These are phyloP conservation scores for Megalopta genalis DNA, from an alignment of 1,140 invertebrate species.

Conservation along the genomic window DNA sequence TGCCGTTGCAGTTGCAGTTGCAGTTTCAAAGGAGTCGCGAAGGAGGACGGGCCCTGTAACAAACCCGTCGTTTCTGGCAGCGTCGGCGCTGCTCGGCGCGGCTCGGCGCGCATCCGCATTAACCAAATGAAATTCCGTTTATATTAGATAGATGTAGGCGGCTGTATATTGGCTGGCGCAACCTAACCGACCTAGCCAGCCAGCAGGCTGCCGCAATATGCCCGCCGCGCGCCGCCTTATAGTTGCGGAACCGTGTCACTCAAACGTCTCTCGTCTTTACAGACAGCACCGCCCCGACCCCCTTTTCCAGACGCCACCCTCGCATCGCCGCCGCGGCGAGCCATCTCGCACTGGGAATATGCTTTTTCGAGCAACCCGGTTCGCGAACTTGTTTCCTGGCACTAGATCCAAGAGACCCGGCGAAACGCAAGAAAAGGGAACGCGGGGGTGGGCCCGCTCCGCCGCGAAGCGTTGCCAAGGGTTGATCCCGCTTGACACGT, in stretches of 20 bases:
- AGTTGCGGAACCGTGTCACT: slow-evolving; percentile 45
- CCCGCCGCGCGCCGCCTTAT: slow-evolving; percentile 5
- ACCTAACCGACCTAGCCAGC: background rate
- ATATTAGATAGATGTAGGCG: slow-evolving; percentile 30
- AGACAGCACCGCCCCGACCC: slow-evolving; percentile 11
- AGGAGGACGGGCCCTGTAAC: slow-evolving; percentile 1
- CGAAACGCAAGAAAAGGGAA: too few relatives aligned
- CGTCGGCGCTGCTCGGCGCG: too few relatives aligned
- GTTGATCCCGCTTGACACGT: background rate
- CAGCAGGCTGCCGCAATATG: slow-evolving; percentile 20
- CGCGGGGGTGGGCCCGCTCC: too few relatives aligned
- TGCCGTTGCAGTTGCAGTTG: background rate
- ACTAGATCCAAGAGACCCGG: background rate
- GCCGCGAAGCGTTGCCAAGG: background rate
- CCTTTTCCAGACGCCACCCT: background rate
- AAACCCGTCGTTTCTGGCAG: slow-evolving; percentile 33
- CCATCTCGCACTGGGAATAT: slow-evolving; percentile 10
- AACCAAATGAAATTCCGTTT: slow-evolving; percentile 52
- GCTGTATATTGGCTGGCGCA: slow-evolving; percentile 38
- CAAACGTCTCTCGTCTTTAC: slow-evolving; percentile 43
- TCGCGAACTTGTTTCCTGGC: slow-evolving; percentile 33
- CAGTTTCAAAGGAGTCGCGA: background rate
- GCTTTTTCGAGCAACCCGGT: slow-evolving; percentile 24
- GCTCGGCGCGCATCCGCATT: slow-evolving; percentile 38
- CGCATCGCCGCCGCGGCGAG: background rate